Conservation (phyloP, 2,888 invertebrate species). For the Drosophila sordidula region DNA sequence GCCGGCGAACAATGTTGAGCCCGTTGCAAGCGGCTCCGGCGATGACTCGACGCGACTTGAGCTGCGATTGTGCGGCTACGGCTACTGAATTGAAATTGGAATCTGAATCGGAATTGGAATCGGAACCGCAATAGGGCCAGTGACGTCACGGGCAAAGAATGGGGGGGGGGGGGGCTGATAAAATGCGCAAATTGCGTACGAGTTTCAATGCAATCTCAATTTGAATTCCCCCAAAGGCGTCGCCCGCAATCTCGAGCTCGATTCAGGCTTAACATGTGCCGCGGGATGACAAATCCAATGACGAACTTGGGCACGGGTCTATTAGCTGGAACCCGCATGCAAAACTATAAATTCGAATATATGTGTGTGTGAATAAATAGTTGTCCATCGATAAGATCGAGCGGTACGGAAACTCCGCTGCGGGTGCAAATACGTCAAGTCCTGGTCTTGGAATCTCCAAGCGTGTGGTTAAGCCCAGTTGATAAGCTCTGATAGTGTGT, state of each 20-base stretch:
- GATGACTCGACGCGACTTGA: constrained; percentile 31
- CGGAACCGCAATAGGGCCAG: constrained; percentile 3
- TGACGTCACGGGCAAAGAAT: constrained; percentile 30
- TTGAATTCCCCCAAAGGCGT: constrained; percentile 12
- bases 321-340: constrained; percentile 28
- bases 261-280: constrained; percentile 1
- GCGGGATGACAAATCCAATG: constrained; percentile 36
- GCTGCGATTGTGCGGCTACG: background rate
- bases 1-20: constrained; percentile 13
- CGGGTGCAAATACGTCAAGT: constrained; percentile 8
- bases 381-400: constrained; percentile 9
- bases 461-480: constrained; percentile 18
- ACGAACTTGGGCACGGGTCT: constrained; percentile 20
- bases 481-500: constrained; percentile 24
- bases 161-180: constrained; percentile 8
- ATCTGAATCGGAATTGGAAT: constrained; percentile 19
- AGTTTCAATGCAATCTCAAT: constrained; percentile 32
- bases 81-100: constrained; percentile 21
- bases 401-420: background rate
- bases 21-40: constrained; percentile 27
- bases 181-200: constrained; percentile 24
- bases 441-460: constrained; percentile 22
- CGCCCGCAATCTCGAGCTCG: constrained; percentile 8
- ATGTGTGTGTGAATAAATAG: background rate
- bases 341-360: background rate